Evolutionary conservation across 2,888 invertebrate genomes (phyloP).

Genomic region (Epinotia nisella): DNA sequence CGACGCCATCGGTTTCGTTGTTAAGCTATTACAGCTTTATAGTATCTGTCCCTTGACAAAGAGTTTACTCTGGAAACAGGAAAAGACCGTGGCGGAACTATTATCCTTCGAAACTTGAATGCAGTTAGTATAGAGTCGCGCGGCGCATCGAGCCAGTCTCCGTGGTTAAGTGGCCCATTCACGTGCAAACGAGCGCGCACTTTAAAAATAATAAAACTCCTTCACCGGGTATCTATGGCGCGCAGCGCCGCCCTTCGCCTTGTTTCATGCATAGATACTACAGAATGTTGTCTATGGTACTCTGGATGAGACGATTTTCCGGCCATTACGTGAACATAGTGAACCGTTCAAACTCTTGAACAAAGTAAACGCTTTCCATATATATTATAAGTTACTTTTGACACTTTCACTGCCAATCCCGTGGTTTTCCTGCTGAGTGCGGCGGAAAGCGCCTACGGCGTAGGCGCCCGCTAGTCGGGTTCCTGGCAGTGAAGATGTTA

Average conservation of each 20-base stretch:
- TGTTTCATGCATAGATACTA: conserved; percentile 30
- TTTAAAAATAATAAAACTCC: conserved; percentile 84
- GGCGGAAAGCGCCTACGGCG: too few relatives aligned
- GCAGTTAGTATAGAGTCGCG: conserved; percentile 72
- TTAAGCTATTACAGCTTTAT: conserved; percentile 62
- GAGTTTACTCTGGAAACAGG: conserved; percentile 64
- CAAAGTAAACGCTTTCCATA: conserved; percentile 1
- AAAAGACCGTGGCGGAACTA: conserved; percentile 80
- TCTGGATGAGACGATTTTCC: conserved; percentile 28
- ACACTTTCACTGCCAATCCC: background rate
- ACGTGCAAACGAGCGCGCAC: conserved; percentile 84
- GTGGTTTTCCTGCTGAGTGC: background rate
- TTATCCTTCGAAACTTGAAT: conserved; percentile 78
- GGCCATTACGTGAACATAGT: conserved; percentile 18
- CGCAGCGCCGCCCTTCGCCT: conserved; percentile 44
- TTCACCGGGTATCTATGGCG: conserved; percentile 65
- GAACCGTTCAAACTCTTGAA: background rate
- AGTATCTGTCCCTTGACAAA: conserved; percentile 46
- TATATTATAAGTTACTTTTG: background rate
- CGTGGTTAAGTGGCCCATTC: conserved; percentile 85
- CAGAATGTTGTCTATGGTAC: conserved; percentile 23
- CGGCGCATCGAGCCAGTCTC: conserved; percentile 68
- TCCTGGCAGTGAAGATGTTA: too few relatives aligned
- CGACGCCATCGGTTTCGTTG: conserved; percentile 55
- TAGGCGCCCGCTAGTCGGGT: too few relatives aligned